Percentiles rank a stretch among this genome's conserved stretches.
phyloP scores from a whole-genome alignment of 2,113 vertebrate genomes.

The Corydoras sp. region DNA sequence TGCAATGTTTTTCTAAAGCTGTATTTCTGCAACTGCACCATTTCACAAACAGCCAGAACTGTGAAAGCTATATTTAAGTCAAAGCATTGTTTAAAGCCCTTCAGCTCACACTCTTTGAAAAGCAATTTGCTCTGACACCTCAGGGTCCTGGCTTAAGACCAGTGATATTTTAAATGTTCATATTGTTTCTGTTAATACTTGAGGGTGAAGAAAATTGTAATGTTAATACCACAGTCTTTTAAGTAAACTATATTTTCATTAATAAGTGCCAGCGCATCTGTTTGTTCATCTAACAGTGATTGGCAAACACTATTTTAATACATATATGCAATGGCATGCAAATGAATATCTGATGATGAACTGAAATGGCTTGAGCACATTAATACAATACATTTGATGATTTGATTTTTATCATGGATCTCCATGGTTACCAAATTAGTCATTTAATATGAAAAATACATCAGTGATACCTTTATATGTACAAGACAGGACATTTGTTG shows the following conservation, averaged over 20 bases:
- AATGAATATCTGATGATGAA: too few relatives aligned
- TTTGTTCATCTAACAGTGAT: background rate
- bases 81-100: conserved; percentile 24
- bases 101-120: conserved; percentile 20
- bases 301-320: too few relatives aligned
- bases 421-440: too few relatives aligned
- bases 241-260: background rate
- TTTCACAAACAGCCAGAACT: conserved; percentile 24
- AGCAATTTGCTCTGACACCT: conserved; percentile 31
- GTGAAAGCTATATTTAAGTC: conserved; percentile 31
- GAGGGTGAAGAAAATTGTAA: background rate
- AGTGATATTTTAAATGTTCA: background rate
- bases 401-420: too few relatives aligned
- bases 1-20: conserved; percentile 12
- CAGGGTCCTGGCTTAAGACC: conserved; percentile 16
- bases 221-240: too few relatives aligned
- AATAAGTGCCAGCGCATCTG: background rate
- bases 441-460: too few relatives aligned
- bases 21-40: conserved; percentile 21
- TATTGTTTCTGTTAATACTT: conserved; percentile 6
- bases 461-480: too few relatives aligned
- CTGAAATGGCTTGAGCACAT: too few relatives aligned
- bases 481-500: conserved; percentile 4
- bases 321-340: too few relatives aligned
- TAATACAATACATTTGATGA: too few relatives aligned